These are phyloP conservation scores for Lapara coniferarum DNA, from an alignment of 2,888 invertebrate species.

Conservation along the genomic window DNA sequence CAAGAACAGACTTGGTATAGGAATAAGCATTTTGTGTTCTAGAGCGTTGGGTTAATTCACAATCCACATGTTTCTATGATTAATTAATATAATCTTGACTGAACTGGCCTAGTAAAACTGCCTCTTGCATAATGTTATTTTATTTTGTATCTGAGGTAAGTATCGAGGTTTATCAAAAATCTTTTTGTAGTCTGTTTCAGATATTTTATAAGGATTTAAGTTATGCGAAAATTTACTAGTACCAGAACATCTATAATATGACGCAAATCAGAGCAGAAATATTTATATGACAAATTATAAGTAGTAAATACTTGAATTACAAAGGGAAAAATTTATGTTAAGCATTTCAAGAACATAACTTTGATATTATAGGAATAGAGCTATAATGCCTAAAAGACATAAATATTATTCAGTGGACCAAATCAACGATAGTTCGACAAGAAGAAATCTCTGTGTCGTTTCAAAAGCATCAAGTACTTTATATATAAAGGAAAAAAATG, in stretches of 20 bases:
- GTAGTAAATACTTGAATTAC: neutral
- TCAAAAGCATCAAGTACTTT: constrained; percentile 18
- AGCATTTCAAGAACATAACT: neutral
- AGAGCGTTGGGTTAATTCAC: too few relatives aligned
- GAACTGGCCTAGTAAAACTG: too few relatives aligned
- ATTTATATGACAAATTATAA: constrained; percentile 1
- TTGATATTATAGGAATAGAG: neutral
- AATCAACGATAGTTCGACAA: neutral
- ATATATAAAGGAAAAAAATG: neutral
- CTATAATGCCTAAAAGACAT: neutral
- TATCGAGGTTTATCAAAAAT: too few relatives aligned
- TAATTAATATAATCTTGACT: too few relatives aligned
- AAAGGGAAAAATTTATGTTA: neutral
- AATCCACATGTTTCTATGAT: too few relatives aligned
- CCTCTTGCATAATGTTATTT: too few relatives aligned
- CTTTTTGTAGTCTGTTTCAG: constrained; percentile 1
- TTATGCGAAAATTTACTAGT: neutral
- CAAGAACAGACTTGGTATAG: too few relatives aligned
- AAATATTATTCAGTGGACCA: neutral
- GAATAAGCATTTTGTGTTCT: too few relatives aligned
- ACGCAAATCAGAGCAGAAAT: neutral
- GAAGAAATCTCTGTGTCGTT: neutral
- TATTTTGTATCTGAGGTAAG: too few relatives aligned
- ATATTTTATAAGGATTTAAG: constrained; percentile 8
- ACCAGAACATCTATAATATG: neutral